Evolutionary conservation across 2,888 invertebrate species (phyloP).

Genomic region (Sarcophaga caerulescens): DNA sequence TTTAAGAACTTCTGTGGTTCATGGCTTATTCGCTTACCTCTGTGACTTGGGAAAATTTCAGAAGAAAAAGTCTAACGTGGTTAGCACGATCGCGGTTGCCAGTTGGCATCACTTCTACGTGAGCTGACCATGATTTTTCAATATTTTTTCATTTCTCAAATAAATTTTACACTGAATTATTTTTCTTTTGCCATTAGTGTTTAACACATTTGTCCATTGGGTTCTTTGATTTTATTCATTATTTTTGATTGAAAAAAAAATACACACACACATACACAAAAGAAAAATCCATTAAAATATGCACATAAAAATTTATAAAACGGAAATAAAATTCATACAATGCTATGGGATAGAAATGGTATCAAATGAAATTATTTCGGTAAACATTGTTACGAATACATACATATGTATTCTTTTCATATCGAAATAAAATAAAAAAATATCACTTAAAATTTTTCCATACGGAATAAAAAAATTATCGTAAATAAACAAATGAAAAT

Average conservation of each 20-base stretch:
- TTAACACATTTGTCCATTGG: conserved; percentile 15
- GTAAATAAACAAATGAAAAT: conserved; percentile 26
- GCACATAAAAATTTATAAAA: conserved; percentile 51
- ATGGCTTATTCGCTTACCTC: too few species aligned
- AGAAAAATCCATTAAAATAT: conserved; percentile 48
- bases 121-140: too few species aligned
- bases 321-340: conserved; percentile 54
- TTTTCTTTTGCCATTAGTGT: too few species aligned
- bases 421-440: too few species aligned
- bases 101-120: too few species aligned
- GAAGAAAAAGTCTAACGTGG: too few species aligned
- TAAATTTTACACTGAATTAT: too few species aligned
- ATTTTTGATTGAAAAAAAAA: not conserved
- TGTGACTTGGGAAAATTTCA: too few species aligned
- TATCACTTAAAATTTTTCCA: too few species aligned
- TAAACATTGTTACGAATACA: conserved; percentile 37
- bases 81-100: too few species aligned
- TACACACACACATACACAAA: not conserved
- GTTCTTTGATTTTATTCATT: conserved; percentile 30
- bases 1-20: too few species aligned
- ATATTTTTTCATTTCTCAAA: too few species aligned
- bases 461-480: conserved; percentile 11
- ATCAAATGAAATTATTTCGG: conserved; percentile 43
- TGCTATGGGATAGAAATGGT: conserved; percentile 38
- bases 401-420: not conserved